A percentile compares a stretch with the other conserved stretches of the same genome.
Evolutionary conservation across 2,113 vertebrate genomes (phyloP).

Genomic region (Amazona vittata): DNA sequence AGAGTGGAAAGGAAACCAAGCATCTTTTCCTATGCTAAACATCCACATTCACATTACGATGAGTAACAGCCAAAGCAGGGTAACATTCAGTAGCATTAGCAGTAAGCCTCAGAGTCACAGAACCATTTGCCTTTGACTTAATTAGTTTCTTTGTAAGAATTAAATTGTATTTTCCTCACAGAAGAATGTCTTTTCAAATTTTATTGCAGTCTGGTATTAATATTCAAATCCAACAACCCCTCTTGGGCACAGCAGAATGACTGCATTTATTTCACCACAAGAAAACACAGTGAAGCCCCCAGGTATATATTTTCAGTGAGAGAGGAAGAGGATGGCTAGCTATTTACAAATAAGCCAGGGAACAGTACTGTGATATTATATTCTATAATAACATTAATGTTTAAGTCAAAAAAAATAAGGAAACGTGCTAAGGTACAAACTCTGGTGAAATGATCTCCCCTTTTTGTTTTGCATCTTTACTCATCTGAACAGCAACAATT

Average conservation of each 20-base stretch:
- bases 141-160: conserved; percentile 61
- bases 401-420: not conserved
- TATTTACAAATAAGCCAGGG: not conserved
- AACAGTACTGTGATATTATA: not conserved
- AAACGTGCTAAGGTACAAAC: not conserved
- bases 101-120: conserved; percentile 46
- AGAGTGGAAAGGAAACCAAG: not conserved
- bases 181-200: conserved; percentile 44
- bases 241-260: not conserved
- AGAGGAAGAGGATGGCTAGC: not conserved
- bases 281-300: conserved; percentile 28
- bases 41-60: conserved; percentile 31
- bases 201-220: conserved; percentile 49
- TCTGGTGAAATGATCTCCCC: not conserved
- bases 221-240: conserved; percentile 40
- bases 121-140: conserved; percentile 52
- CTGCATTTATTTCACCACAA: conserved; percentile 41
- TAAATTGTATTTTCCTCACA: conserved; percentile 56
- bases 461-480: not conserved
- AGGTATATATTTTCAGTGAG: not conserved
- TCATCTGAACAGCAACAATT: not conserved
- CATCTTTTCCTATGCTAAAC: not conserved
- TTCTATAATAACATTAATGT: not conserved
- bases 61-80: conserved; percentile 34
- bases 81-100: conserved; percentile 23